These are phyloP conservation scores for Microcaecilia unicolor DNA, from an alignment of 2,797 vertebrate species.

Conservation along the genomic window DNA sequence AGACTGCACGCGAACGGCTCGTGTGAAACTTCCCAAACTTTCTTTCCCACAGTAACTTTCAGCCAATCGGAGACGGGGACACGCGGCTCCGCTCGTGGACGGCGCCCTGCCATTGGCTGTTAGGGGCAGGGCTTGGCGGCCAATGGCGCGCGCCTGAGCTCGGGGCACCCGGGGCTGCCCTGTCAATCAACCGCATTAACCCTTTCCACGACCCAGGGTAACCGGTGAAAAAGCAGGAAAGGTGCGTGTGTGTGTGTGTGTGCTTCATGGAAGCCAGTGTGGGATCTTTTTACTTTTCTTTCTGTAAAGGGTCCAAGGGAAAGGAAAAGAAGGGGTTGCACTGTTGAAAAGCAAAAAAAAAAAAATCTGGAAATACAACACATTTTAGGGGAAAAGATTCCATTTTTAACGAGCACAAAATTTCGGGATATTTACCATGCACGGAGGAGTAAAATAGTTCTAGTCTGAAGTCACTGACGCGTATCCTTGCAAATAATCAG, in stretches of 20 bases:
- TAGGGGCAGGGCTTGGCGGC: slow-evolving; percentile 67
- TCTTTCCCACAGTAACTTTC: slow-evolving; percentile 99
- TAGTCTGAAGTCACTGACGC: neutral
- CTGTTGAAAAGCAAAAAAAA: too few relatives aligned
- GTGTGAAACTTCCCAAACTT: slow-evolving; percentile 99
- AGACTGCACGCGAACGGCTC: slow-evolving; percentile 95
- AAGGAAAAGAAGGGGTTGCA: too few relatives aligned
- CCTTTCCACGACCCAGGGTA: too few relatives aligned
- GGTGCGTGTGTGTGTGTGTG: too few relatives aligned
- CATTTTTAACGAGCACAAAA: too few relatives aligned
- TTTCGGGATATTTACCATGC: too few relatives aligned
- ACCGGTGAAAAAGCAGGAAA: too few relatives aligned
- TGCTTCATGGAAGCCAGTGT: neutral
- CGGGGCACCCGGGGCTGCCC: slow-evolving; percentile 66
- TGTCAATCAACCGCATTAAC: slow-evolving; percentile 74
- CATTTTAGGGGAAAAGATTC: too few relatives aligned
- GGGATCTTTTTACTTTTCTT: too few relatives aligned
- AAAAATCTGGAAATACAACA: too few relatives aligned
- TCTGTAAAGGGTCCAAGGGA: too few relatives aligned
- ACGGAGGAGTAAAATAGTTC: slow-evolving; percentile 20
- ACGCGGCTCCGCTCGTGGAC: slow-evolving; percentile 95
- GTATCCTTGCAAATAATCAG: neutral
- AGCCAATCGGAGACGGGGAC: slow-evolving; percentile 86
- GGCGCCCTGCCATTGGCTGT: slow-evolving; percentile 88
- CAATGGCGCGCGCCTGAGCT: slow-evolving; percentile 77